Base-by-base conservation (phyloP, 2,888 invertebrate species). In the Matsumyia berberina region DNA sequence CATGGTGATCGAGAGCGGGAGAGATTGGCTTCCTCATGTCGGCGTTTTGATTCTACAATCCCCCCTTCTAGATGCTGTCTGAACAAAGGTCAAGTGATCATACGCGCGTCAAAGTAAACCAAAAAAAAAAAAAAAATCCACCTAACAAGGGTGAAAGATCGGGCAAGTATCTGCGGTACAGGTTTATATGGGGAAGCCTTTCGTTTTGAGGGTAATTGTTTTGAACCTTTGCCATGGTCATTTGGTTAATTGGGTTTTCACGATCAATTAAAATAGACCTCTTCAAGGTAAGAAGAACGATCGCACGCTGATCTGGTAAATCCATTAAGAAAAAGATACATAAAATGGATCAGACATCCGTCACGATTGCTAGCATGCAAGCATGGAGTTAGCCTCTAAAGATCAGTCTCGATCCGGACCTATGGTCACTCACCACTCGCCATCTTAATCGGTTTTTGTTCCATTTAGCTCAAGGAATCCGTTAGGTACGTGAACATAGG, bases 351-450 rank as follows among this genome's bases (percentile, higher is more conserved):
- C 70, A 53, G 72, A 82, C 51, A 82, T 77, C 77, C 82, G 82
- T 66, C 82, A 82, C 77, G 82, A 82, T 66, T 44, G 24, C 31
- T 15, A 46, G 44, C 53, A 46, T 35, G 37, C 44, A 58, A 51
- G 51, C 57, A 17, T 44, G 44, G 51, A 58, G 8, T 57, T 49
- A 76, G 57, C 81, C 76, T 64, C 31, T 24, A 24, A 31, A 57
- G 49, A 66, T 80, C 60, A 70, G 64, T 77, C 64, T 57, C 81
- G 82, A 78, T 82, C 82, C 82, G 82, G 82, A 82, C 78, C 72
- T 72, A 55, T 55, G 73, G 73, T 31, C 62, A 77, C 35, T 49
- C 8, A 24, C 31, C 17, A 60, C 19, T 58, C 44, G 17, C 44
- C 69, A 57, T 46, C 69, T 35, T 24, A 67, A 62, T 77, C 57